Evolutionary conservation across 2,113 vertebrate species (phyloP).

Genomic region (Grantiella picta): DNA sequence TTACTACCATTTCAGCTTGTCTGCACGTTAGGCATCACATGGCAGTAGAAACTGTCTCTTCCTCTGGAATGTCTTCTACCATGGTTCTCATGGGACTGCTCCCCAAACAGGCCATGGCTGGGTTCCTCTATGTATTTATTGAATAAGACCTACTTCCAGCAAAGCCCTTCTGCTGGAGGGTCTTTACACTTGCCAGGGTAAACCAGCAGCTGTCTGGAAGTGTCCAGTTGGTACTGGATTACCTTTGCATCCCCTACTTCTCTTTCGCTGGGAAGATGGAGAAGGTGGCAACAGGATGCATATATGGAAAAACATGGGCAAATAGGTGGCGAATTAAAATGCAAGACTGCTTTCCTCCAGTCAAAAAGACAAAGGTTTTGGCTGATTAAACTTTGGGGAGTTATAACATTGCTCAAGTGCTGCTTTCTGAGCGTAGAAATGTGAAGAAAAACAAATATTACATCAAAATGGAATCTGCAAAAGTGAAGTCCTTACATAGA

Average conservation of each 20-base stretch:
- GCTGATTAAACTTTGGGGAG: not conserved
- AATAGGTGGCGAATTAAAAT: not conserved
- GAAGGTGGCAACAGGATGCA: not conserved
- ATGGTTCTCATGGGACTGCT: not conserved
- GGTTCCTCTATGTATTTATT: not conserved
- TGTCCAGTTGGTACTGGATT: not conserved
- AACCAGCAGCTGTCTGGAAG: not conserved
- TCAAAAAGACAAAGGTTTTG: not conserved
- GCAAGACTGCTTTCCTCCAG: not conserved
- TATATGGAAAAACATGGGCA: not conserved
- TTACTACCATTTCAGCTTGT: not conserved
- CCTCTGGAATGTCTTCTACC: not conserved
- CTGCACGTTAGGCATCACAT: not conserved
- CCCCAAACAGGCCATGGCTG: not conserved
- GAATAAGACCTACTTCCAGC: not conserved
- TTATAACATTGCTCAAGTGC: not conserved
- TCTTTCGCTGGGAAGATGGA: not conserved
- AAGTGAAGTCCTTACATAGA: not conserved
- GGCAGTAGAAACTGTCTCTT: not conserved
- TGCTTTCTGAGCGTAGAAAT: not conserved
- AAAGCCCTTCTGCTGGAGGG: not conserved
- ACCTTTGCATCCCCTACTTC: not conserved
- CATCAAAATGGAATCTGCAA: not conserved
- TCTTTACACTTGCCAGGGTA: not conserved
- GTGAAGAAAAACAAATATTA: not conserved